Evolutionary conservation across 2,113 vertebrate genomes (phyloP).

Genomic region (Xiphias gladius): DNA sequence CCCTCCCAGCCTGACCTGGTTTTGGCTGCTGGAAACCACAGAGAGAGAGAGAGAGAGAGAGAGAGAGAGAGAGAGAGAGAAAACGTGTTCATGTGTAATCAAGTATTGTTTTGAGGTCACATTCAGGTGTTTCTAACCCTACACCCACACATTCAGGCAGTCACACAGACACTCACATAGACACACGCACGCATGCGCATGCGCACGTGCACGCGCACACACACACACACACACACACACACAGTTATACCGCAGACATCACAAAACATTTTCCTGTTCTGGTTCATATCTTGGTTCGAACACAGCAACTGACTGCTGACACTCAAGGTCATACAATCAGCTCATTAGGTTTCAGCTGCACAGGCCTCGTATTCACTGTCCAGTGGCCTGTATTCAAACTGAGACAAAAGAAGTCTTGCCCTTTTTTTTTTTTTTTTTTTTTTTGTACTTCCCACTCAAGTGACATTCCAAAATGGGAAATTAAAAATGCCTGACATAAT

Average conservation of each 20-base stretch:
- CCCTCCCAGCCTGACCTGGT: slow-evolving; percentile 37
- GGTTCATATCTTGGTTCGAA: slow-evolving; percentile 34
- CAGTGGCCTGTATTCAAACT: slow-evolving; percentile 43
- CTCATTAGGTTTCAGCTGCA: slow-evolving; percentile 57
- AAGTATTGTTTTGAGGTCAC: slow-evolving; percentile 50
- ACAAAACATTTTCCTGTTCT: slow-evolving; percentile 33
- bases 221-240: not conserved
- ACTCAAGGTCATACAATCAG: slow-evolving; percentile 36
- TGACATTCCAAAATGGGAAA: slow-evolving; percentile 59
- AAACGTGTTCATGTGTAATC: slow-evolving; percentile 37
- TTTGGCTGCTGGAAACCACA: slow-evolving; percentile 22
- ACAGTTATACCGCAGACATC: not conserved
- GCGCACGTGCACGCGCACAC: too few species aligned
- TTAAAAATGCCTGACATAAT: slow-evolving; percentile 54
- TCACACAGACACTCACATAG: not conserved
- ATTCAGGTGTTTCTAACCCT: slow-evolving; percentile 38
- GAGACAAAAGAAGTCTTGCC: slow-evolving; percentile 60
- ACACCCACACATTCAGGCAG: not conserved
- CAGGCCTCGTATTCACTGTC: slow-evolving; percentile 41
- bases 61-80: not conserved
- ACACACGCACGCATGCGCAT: too few species aligned
- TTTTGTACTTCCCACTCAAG: slow-evolving; percentile 49
- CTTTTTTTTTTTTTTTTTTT: slow-evolving; percentile 49
- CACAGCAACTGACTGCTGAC: slow-evolving; percentile 39
- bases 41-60: not conserved